These are phyloP conservation scores for Caenorhabditis sp. DNA, from an alignment of 2,888 invertebrate species.

Conservation along the genomic window DNA sequence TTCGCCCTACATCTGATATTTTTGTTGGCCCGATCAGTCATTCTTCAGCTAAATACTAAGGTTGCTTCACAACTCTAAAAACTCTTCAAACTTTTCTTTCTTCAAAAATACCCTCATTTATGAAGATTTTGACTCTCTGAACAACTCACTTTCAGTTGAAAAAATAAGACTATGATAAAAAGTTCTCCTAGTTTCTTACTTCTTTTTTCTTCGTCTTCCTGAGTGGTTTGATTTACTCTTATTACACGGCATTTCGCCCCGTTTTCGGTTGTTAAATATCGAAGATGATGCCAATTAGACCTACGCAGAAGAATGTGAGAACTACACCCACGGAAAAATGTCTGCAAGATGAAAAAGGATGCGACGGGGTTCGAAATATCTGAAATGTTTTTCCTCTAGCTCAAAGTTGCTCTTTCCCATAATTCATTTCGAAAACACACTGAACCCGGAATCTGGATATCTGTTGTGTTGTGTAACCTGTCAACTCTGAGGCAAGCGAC, in stretches of 20 bases:
- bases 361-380: neutral
- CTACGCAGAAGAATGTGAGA: slow-evolving; percentile 24
- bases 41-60: too few species aligned
- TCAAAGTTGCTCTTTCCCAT: neutral
- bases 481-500: slow-evolving; percentile 28
- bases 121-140: too few species aligned
- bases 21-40: too few species aligned
- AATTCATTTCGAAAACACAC: neutral
- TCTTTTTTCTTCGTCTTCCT: neutral
- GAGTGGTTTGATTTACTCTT: slow-evolving; percentile 28
- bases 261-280: neutral
- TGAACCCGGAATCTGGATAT: slow-evolving; percentile 25
- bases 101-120: too few species aligned
- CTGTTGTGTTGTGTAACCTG: slow-evolving; percentile 52
- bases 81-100: too few species aligned
- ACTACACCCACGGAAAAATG: slow-evolving; percentile 39
- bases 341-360: slow-evolving; percentile 5
- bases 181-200: neutral
- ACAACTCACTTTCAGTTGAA: slow-evolving; percentile 9
- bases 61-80: too few species aligned
- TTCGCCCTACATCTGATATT: too few species aligned
- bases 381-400: too few species aligned
- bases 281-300: slow-evolving; percentile 47
- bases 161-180: neutral
- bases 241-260: slow-evolving; percentile 12